These are phyloP conservation scores for Ptilodon capucinus DNA, from an alignment of 2,888 invertebrate species.

Conservation along the genomic window DNA sequence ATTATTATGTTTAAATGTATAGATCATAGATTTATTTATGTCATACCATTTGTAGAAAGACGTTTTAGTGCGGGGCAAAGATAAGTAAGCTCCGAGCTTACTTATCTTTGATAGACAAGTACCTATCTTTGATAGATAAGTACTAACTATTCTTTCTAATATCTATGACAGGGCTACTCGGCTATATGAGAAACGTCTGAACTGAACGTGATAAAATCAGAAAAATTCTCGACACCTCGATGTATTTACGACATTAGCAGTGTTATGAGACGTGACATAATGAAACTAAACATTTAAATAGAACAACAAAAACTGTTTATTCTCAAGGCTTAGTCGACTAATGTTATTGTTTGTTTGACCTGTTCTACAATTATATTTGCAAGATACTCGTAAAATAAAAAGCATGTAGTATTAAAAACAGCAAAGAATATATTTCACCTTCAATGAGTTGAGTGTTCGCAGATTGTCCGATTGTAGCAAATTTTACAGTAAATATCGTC, in stretches of 20 bases:
- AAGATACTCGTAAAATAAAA: neutral
- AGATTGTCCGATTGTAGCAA: no score
- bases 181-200: no score
- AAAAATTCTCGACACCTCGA: neutral
- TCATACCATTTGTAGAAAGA: no score
- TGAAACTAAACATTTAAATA: conserved; percentile 3
- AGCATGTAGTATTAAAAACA: neutral
- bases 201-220: neutral
- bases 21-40: no score
- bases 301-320: neutral
- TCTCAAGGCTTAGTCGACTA: neutral
- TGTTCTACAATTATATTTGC: neutral
- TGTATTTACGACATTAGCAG: neutral
- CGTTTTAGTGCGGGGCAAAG: no score
- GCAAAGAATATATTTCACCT: neutral
- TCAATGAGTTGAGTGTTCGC: neutral
- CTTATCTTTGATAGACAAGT: no score
- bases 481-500: no score
- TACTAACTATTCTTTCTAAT: no score
- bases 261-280: conserved; percentile 10
- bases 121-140: no score
- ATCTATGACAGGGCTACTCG: no score
- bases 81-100: no score
- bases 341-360: neutral
- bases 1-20: no score